These are phyloP conservation scores for Melanotaenia pygmaea DNA, from an alignment of 2,797 vertebrate species.

Conservation along the genomic window DNA sequence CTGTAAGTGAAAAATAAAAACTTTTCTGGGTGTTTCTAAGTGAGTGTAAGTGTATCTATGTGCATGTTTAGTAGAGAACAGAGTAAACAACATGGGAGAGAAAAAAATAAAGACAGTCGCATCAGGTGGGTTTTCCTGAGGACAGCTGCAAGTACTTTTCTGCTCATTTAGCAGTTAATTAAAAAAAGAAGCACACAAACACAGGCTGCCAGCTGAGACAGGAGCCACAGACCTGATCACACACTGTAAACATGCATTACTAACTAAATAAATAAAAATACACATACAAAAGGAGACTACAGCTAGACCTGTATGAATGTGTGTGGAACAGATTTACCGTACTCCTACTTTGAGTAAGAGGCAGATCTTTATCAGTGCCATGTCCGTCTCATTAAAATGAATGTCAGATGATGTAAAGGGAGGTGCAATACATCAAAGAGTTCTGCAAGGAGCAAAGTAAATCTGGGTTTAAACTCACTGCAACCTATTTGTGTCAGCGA, in stretches of 20 bases:
- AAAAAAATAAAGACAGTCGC: slow-evolving; percentile 45
- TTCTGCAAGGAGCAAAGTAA: slow-evolving; percentile 47
- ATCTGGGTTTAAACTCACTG: slow-evolving; percentile 56
- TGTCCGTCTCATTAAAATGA: slow-evolving; percentile 67
- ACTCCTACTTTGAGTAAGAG: slow-evolving; percentile 45
- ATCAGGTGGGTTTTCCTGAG: slow-evolving; percentile 72
- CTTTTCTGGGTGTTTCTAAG: not conserved
- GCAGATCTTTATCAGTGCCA: slow-evolving; percentile 60
- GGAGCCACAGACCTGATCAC: slow-evolving; percentile 61
- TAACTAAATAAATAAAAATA: slow-evolving; percentile 22
- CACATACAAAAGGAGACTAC: slow-evolving; percentile 32
- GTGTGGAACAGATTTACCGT: slow-evolving; percentile 58
- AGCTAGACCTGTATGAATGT: slow-evolving; percentile 26
- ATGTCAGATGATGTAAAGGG: slow-evolving; percentile 67
- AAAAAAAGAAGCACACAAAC: slow-evolving; percentile 59
- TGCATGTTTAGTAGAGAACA: slow-evolving; percentile 23
- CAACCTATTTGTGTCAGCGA: slow-evolving; percentile 41
- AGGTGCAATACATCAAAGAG: slow-evolving; percentile 67
- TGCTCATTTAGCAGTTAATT: slow-evolving; percentile 74
- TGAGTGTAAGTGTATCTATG: not conserved
- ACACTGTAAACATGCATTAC: slow-evolving; percentile 57
- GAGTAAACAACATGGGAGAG: slow-evolving; percentile 35
- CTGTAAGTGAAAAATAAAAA: slow-evolving; percentile 14
- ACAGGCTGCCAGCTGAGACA: slow-evolving; percentile 78
- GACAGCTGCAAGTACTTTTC: slow-evolving; percentile 79